These are phyloP conservation scores for Heliconius erato DNA, from an alignment of 2,888 invertebrate genomes.

Conservation along the genomic window DNA sequence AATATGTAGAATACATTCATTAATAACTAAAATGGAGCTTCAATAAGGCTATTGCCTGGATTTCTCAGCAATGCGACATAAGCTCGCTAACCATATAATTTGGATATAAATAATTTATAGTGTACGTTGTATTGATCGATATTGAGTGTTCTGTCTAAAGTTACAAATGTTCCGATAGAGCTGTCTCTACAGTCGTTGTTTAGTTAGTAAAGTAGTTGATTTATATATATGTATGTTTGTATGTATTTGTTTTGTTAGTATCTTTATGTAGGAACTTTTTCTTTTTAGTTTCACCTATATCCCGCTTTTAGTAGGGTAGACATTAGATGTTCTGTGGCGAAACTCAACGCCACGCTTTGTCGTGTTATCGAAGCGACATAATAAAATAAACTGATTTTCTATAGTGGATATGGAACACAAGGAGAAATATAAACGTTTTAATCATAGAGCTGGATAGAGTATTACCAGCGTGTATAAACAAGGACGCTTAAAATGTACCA, in stretches of 20 bases:
- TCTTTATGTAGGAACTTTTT: background rate
- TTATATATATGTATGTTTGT: background rate
- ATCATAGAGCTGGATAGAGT: no score
- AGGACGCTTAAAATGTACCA: no score
- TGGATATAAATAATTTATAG: conserved; percentile 29
- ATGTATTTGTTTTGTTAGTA: background rate
- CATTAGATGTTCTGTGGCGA: no score
- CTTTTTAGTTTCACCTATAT: background rate
- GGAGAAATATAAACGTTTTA: no score
- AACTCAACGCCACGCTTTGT: no score
- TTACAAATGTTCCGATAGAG: background rate
- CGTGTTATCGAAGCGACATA: no score
- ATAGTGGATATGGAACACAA: no score
- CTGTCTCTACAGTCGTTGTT: background rate
- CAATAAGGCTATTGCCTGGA: background rate
- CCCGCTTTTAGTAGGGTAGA: background rate
- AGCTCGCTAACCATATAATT: conserved; percentile 25
- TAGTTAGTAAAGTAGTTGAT: background rate
- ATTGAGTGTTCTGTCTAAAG: conserved; percentile 2
- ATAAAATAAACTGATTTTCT: no score
- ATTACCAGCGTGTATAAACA: no score
- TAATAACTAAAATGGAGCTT: background rate
- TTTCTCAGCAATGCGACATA: conserved; percentile 19
- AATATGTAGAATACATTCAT: background rate
- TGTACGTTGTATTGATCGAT: conserved; percentile 11